phyloP scores from a whole-genome alignment of 2,888 invertebrate species.

The Apotomis capreana region DNA sequence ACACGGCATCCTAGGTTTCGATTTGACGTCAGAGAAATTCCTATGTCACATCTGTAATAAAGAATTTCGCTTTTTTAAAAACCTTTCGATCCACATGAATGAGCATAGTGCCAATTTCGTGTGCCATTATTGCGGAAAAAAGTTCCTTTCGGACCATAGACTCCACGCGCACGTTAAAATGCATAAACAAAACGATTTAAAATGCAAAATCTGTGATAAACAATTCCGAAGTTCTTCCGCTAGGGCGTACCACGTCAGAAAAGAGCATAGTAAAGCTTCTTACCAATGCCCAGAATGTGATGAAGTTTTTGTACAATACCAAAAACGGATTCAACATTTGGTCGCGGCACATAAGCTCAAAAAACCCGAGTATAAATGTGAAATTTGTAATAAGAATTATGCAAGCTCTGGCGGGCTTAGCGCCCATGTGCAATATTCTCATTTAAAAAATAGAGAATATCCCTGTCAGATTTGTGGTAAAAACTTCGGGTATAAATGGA shows the following conservation, averaged over 20 bases:
- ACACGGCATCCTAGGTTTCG: slow-evolving; percentile 49
- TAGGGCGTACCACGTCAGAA: slow-evolving; percentile 46
- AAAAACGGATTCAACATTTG: slow-evolving; percentile 46
- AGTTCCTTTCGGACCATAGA: slow-evolving; percentile 49
- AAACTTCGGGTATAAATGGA: slow-evolving; percentile 46
- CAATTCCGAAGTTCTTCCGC: slow-evolving; percentile 45
- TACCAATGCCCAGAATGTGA: slow-evolving; percentile 47
- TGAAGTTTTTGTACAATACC: slow-evolving; percentile 44
- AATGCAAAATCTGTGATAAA: slow-evolving; percentile 47
- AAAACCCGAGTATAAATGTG: slow-evolving; percentile 47
- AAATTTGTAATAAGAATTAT: slow-evolving; percentile 44
- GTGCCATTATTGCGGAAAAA: slow-evolving; percentile 62
- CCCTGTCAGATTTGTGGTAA: slow-evolving; percentile 45
- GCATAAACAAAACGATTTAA: slow-evolving; percentile 45
- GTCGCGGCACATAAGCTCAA: slow-evolving; percentile 44
- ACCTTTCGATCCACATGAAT: slow-evolving; percentile 59
- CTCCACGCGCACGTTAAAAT: slow-evolving; percentile 48
- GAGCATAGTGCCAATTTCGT: slow-evolving; percentile 59
- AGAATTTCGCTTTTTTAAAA: slow-evolving; percentile 51
- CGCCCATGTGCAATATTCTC: slow-evolving; percentile 44
- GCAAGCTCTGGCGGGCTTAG: slow-evolving; percentile 45
- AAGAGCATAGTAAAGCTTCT: slow-evolving; percentile 47
- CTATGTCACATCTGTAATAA: slow-evolving; percentile 48
- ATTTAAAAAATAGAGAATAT: slow-evolving; percentile 45
- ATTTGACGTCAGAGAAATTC: slow-evolving; percentile 47